Base-by-base conservation (phyloP, 2,888 invertebrate genomes). In the Ceratothoa steindachneri region DNA sequence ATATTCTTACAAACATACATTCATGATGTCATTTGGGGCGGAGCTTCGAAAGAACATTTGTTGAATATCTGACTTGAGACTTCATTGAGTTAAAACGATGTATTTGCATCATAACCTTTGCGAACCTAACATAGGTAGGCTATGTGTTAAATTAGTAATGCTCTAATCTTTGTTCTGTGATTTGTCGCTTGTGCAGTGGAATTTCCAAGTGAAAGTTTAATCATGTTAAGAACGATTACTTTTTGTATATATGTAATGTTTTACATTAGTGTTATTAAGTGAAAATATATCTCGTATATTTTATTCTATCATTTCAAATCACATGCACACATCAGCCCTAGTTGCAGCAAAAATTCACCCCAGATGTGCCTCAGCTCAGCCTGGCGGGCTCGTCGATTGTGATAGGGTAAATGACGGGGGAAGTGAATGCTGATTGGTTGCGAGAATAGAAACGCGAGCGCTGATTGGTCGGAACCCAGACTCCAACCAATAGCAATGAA, bases 311-410 rank as follows among this genome's bases (percentile, higher is more conserved):
- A 60, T 60, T 60, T 60, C 60, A 60, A 60, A 60, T 60, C 60
- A 60, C 60, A 60, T 60, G 60, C 60, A 60, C 60, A 60, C 27
- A 60, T 60, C 60, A 60, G 60, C 60, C 60, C 22, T 60, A 60
- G 60, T 60, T 71, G 66, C 71, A 71, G 71, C 51, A 79, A 79
- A 78, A 79, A 79, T 79, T 79, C 71, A 75, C 75, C 75, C 75
- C 79, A 79, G 79, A 79, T 79, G 79, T 79, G 75, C 77, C 77
- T 78, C 66, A 76, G 74, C 75, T 76, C 66, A 79, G 76, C 79
- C 72, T 76, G 69, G 73, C 64, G 67, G 64, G 65, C 67, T 67
- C 72, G 15, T 55, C 22, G 52, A 69, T 60, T 69, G 30, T 72
- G 53, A 79, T 79, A 76, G 79, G 79, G 52, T 72, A 53, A 70